Evolutionary conservation across 2,888 invertebrate genomes (phyloP), one percentile per base, ranked within the genome.

Genomic region (Stenolophus ochropezus): DNA sequence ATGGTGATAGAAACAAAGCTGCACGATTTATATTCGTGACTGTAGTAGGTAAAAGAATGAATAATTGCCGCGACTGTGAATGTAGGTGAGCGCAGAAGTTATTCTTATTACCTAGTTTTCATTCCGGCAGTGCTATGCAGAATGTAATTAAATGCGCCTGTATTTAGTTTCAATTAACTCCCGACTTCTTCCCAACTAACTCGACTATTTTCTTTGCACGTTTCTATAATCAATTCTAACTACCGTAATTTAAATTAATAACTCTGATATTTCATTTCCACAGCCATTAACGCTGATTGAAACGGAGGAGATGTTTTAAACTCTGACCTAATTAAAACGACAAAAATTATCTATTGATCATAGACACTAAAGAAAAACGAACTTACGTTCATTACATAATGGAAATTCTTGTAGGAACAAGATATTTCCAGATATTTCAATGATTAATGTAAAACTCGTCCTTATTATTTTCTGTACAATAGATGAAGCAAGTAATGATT

Each of bases 141-240:
- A 56, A 56, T 21, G 18, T 21, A 56, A 56, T 56, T 56, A 56
- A 56, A 56, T 56, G 20, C 18, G 18, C 18, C 21, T 56, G 56
- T 56, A 56, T 56, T 56, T 21, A 56, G 51, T 56, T 56, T 56
- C 56, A 56, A 56, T 56, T 56, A 56, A 56, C 56, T 56, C 20
- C 51, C 11, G 56, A 18, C n/a, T 51, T 51, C 16, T 51, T 51
- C 51, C 51, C 16, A 51, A 51, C 51, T 51, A 51, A 51, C 51
- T 51, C 51, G 5, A 51, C 51, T 14, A 20, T 18, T 18, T 8
- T 20, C 21, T 56, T 56, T 21, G 56, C 56, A 11, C 18, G 20
- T 21, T 20, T 56, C 21, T 18, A 20, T 56, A 56, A 56, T 20
- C 21, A 56, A 56, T 56, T 56, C 11, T 56, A 56, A 20, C 56